A percentile compares a stretch with the other conserved stretches of the same genome.
Conservation (phyloP, 2,113 vertebrate species). For the Saguinus imperator region DNA sequence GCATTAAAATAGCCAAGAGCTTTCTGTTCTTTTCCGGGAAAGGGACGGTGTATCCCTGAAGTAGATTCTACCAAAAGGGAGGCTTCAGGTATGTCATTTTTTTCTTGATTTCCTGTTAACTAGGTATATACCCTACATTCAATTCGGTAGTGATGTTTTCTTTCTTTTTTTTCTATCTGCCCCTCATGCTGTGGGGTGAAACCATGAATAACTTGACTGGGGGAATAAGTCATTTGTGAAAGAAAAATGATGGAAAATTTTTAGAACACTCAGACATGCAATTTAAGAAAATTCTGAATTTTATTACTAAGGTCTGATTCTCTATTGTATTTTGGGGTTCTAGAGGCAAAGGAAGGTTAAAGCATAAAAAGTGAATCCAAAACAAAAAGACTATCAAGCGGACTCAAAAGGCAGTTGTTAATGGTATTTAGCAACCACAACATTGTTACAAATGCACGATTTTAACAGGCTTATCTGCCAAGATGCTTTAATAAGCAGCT, state of each 20-base stretch:
- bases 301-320: conserved; percentile 4
- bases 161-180: background rate
- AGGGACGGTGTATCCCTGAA: background rate
- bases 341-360: conserved; percentile 46
- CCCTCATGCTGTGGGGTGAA: background rate
- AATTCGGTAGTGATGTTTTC: background rate
- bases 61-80: background rate
- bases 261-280: conserved; percentile 28
- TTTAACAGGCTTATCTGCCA: background rate
- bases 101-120: conserved; percentile 20
- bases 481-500: background rate
- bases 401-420: background rate
- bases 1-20: background rate
- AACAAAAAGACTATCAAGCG: background rate
- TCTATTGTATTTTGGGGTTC: background rate
- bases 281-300: conserved; percentile 10
- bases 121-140: background rate
- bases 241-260: background rate
- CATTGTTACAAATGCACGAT: conserved; percentile 15
- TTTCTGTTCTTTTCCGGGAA: background rate
- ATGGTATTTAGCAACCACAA: conserved; percentile 34
- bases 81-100: background rate
- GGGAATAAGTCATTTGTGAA: background rate
- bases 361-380: conserved; percentile 10
- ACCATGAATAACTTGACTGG: background rate